Conservation (phyloP, 1,140 invertebrate species). For the Antheraea mylitta region DNA sequence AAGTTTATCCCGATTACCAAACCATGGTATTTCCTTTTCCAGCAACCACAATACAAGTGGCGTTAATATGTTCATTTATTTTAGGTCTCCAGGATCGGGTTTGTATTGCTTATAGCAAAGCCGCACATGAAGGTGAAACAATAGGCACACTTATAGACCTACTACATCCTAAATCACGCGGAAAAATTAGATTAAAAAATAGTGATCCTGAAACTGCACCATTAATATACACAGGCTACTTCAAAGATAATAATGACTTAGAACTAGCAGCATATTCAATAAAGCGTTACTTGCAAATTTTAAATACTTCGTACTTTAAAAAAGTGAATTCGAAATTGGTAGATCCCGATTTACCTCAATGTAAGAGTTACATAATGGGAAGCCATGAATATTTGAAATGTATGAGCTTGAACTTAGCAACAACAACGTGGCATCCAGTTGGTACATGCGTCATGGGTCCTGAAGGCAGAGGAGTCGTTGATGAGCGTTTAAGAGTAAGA, state of each 20-base stretch:
- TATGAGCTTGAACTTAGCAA: slow-evolving; percentile 48
- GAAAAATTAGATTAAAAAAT: slow-evolving; percentile 63
- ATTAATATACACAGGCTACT: slow-evolving; percentile 92
- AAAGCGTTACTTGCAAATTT: slow-evolving; percentile 80
- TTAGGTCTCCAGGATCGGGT: slow-evolving; percentile 81
- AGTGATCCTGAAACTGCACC: slow-evolving; percentile 91
- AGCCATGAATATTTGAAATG: slow-evolving; percentile 84
- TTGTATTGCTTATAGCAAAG: slow-evolving; percentile 54
- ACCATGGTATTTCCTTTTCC: slow-evolving; percentile 34
- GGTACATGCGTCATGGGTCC: no score
- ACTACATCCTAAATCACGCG: no score
- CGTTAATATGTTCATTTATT: slow-evolving; percentile 84
- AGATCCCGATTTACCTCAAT: slow-evolving; percentile 57
- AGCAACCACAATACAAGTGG: slow-evolving; percentile 75
- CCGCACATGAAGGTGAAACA: slow-evolving; percentile 69
- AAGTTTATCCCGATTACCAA: slow-evolving; percentile 48
- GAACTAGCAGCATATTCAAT: slow-evolving; percentile 87
- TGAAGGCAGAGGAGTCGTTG: slow-evolving; percentile 77
- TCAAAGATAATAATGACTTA: slow-evolving; percentile 87
- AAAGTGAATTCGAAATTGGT: slow-evolving; percentile 64
- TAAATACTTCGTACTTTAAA: slow-evolving; percentile 78
- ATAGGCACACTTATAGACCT: slow-evolving; percentile 86
- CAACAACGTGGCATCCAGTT: no score
- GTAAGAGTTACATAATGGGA: slow-evolving; percentile 80
- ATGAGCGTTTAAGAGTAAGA: slow-evolving; percentile 68